Evolutionary conservation across 1,140 invertebrate genomes (phyloP).

Genomic region (Drosophila melanogaster): Release_6_plus_ISO1_MT NT_037436.4:22335501-22336000

Average conservation of each 20-base stretch:
- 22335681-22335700: conserved; percentile 4
- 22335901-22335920: conserved; percentile 24
- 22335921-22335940: conserved; percentile 42
- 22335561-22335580: conserved; percentile 74
- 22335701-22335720: no score
- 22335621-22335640: conserved; percentile 77
- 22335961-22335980: conserved; percentile 77
- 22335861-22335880: conserved; percentile 57
- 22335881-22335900: conserved; percentile 78
- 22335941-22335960: conserved; percentile 44
- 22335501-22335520: conserved; percentile 80
- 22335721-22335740: background rate
- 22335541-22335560: conserved; percentile 50
- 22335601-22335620: conserved; percentile 68
- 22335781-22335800: conserved; percentile 70
- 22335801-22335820: conserved; percentile 83
- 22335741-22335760: conserved; percentile 70
- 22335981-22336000: conserved; percentile 72
- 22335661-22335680: conserved; percentile 54
- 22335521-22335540: conserved; percentile 70
- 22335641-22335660: conserved; percentile 77
- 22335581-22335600: conserved; percentile 43
- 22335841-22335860: conserved; percentile 37
- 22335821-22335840: conserved; percentile 53
- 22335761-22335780: conserved; percentile 72